These are phyloP conservation scores for Dolichotis patagonum DNA, from an alignment of 2,113 vertebrate species.

Conservation along the genomic window DNA sequence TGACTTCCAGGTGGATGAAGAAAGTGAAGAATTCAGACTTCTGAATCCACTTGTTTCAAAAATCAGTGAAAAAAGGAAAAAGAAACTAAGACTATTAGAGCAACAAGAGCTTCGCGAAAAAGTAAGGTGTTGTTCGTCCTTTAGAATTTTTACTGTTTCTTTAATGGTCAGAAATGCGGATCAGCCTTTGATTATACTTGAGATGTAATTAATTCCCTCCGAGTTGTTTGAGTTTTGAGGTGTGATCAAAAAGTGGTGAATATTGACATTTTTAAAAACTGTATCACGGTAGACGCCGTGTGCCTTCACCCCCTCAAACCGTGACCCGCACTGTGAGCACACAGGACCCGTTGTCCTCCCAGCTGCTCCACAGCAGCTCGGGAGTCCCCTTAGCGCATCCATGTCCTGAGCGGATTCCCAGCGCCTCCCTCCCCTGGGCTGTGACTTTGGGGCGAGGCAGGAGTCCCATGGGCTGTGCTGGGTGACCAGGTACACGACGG, in stretches of 20 bases:
- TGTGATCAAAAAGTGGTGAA: not conserved
- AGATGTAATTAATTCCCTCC: not conserved
- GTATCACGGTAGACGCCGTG: too few species aligned
- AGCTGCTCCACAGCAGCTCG: too few species aligned
- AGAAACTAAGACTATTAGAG: constrained; percentile 91
- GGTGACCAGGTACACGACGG: not conserved
- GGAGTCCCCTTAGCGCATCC: too few species aligned
- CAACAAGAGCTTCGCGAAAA: constrained; percentile 84
- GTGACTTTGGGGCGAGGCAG: not conserved
- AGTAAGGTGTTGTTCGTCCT: constrained; percentile 81
- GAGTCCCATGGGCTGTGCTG: not conserved
- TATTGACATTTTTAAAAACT: too few species aligned
- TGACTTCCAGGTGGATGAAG: constrained; percentile 97
- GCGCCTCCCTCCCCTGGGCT: not conserved
- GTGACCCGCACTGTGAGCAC: not conserved
- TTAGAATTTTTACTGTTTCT: not conserved
- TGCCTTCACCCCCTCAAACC: not conserved
- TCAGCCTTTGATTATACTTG: not conserved
- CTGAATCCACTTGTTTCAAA: constrained; percentile 98
- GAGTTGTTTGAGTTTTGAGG: not conserved
- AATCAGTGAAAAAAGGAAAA: constrained; percentile 94
- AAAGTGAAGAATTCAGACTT: constrained; percentile 97
- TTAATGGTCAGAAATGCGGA: not conserved
- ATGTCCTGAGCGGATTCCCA: not conserved
- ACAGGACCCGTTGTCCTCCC: accelerated